phyloP scores from a whole-genome alignment of 1,140 invertebrate genomes.

The Leguminivora glycinivorella region DNA sequence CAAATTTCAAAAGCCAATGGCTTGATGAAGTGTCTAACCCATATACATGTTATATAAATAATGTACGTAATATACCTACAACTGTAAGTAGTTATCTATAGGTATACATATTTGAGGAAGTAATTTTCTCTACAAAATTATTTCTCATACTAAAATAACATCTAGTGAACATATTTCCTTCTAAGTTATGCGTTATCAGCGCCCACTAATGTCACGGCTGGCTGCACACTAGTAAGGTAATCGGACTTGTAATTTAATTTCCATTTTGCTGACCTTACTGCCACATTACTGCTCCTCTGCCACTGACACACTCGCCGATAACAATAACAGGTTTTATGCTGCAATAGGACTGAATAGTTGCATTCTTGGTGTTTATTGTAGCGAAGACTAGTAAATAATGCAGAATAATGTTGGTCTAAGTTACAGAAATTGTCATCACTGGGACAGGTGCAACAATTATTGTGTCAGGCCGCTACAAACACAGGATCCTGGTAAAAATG shows the following conservation, averaged over 20 bases:
- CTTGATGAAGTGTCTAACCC: too few species aligned
- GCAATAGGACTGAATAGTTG: background rate
- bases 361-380: background rate
- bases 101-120: too few species aligned
- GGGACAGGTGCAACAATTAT: too few species aligned
- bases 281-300: slow-evolving; percentile 4
- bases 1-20: too few species aligned
- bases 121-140: too few species aligned
- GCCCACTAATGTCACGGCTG: background rate
- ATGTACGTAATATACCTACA: too few species aligned
- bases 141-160: too few species aligned
- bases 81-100: too few species aligned
- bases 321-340: slow-evolving; percentile 1
- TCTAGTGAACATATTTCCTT: background rate
- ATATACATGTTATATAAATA: too few species aligned
- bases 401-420: background rate
- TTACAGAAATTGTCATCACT: background rate
- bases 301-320: background rate
- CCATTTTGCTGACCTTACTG: slow-evolving; percentile 25
- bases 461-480: too few species aligned
- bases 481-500: too few species aligned
- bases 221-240: slow-evolving; percentile 16
- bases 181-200: background rate
- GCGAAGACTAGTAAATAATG: background rate
- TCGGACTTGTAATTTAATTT: slow-evolving; percentile 25